These are phyloP conservation scores for Acrocephalus scirpaceus DNA, from an alignment of 2,797 vertebrate species.

Conservation along the genomic window DNA sequence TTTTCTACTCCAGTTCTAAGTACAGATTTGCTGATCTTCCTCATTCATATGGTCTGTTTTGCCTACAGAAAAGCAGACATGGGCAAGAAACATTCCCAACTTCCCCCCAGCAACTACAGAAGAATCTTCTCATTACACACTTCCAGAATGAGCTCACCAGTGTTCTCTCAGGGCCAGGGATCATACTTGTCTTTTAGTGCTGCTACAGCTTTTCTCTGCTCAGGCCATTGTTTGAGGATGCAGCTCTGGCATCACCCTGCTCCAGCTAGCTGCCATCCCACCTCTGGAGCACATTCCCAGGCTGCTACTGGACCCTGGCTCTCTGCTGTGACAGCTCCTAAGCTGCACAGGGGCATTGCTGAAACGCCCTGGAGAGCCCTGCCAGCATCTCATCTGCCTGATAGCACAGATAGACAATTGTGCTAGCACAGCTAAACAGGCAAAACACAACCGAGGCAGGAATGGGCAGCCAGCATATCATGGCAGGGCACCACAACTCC, in stretches of 20 bases:
- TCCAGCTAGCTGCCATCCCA: not conserved
- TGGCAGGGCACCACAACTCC: not conserved
- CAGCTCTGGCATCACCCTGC: not conserved
- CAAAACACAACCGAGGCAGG: not conserved
- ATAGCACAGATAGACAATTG: conserved; percentile 34
- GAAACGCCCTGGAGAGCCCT: fast-evolving
- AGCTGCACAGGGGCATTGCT: not conserved
- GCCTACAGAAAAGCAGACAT: not conserved
- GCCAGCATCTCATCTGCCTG: not conserved
- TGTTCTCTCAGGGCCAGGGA: not conserved
- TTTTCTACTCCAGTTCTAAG: not conserved
- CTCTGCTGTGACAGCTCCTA: fast-evolving
- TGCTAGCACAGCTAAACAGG: conserved; percentile 29
- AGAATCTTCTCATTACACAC: not conserved
- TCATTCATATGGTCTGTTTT: not conserved
- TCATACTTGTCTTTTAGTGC: not conserved
- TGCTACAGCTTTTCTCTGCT: not conserved
- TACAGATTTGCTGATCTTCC: not conserved
- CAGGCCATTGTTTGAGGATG: not conserved
- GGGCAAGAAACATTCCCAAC: not conserved
- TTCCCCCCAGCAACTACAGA: not conserved
- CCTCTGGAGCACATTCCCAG: not conserved
- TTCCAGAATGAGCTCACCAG: not conserved
- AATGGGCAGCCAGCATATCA: not conserved
- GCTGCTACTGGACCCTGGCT: not conserved